Base-by-base conservation (phyloP, 2,797 vertebrate species). In the Anas bahamensis region DNA sequence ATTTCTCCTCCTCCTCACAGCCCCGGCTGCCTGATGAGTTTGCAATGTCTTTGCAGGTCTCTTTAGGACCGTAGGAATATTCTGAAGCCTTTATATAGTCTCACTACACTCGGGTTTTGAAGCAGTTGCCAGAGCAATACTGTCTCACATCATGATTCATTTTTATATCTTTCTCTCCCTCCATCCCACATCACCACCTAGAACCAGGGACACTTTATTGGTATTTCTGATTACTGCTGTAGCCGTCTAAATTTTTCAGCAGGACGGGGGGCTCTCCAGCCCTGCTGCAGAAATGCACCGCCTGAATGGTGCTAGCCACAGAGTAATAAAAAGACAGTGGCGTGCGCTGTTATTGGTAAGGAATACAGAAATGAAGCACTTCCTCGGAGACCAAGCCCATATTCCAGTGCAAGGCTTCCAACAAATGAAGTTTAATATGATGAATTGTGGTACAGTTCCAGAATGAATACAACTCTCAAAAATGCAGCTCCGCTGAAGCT, bases 181-280 rank as follows among this genome's bases (percentile, higher is more conserved):
- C 97, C 95, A 97, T 96, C 97, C 97, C 97, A 98, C 95, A 97
- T 97, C 97, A 97, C 97, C 96, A 96, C 96, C 89, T 88, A 98
- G 97, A 96, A 97, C 97, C 76, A 59, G 97, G 97, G 97, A 98
- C 97, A 97, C 97, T 98, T 98, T 98, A 98, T 98, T 98, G 97
- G 97, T 98, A 97, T 98, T 98, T 98, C 97, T 98, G 97, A 98
- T 98, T 97, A 97, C 97, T 97, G 91, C 96, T 97, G 94, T 93
- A 97, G 96, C 97, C 72, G 93, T 98, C 97, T 98, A 97, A 98
- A 98, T 98, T 98, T 98, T 98, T 98, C 97, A 97, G 97, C 95
- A 96, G 97, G 97, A 97, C 88, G 91, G 96, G 96, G 95, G 95
- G 84, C 94, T 97, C 95, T 96, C 94, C 96, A 96, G 96, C 96